Evolutionary conservation across 2,113 vertebrate genomes (phyloP), one percentile per base, ranked within the genome.

Genomic region (Ctenomys sociabilis): DNA sequence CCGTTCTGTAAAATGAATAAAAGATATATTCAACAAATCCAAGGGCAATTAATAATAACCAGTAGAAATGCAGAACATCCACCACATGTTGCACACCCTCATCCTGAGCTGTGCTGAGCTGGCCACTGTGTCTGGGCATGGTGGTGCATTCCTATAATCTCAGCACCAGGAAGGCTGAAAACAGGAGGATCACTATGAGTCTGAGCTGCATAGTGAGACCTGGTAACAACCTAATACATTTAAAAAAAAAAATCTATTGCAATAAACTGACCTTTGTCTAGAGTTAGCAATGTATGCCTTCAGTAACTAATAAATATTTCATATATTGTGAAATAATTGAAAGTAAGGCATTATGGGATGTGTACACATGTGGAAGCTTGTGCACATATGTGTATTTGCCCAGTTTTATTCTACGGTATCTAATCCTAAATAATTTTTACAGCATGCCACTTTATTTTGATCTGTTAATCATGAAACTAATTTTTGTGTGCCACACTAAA

Each of bases 371-470:
- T 30, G 17, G 17, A 49, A 49, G 43, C 22, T 7, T 40, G 24
- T 75, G 28, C 14, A 11, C 14, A 1, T 78, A 10, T 54, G 35
- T 77, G 1, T 91, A 75, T 87, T 90, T 86, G 66, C 19, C 28
- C 19, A 37, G 8, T 90, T 88, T 96, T 77, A 70, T 68, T 91
- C 11, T 88, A 57, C 30, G 22, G 5, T 90, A 24, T 57, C 61
- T 90, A 35, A 37, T 35, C 91, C 86, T 84, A 52, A 95, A 66
- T 93, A 30, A 85, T 28, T 82, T 80, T 85, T 94, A 9, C 85
- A 81, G 13, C 66, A 90, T 97, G 11, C n/a, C 57, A 93, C 59
- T 93, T 78, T 82, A 88, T 91, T 94, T 90, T 85, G 57, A 54
- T 75, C 66, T 37, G 52, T 82, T 93, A 87, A 45, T 90, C 90